Base-by-base conservation (phyloP, 2,113 vertebrate genomes). In the Picathartes gymnocephalus region DNA sequence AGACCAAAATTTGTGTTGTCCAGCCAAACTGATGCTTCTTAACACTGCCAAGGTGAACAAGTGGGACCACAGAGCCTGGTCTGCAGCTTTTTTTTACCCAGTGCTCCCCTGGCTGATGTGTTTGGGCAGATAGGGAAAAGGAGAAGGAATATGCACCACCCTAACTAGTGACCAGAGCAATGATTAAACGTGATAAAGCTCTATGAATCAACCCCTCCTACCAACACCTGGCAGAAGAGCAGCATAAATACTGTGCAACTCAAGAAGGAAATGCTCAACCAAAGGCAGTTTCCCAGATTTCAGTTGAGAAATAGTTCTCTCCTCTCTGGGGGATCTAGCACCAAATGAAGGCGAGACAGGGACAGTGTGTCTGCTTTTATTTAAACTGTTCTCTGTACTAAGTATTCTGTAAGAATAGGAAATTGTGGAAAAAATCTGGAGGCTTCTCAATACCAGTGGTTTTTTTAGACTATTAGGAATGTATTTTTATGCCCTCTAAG, bases 401-500 rank as follows among this genome's bases (percentile, higher is more conserved):
- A 65, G 27, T 51, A 58, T 91, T 86, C 42, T 54, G 30, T 65
- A 88, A 85, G 66, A 88, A 54, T 19, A 61, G 19, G 48, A 87
- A 92, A 82, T 47, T 0, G 2, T 57, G 35, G 53, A 79, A 89
- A 81, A 60, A 82, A 74, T 89, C 45, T 76, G 56, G 13, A 79
- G 54, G 30, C 11, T 82, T 91, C 70, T 92, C 42, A 72, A 17
- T 64, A 45, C 82, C 54, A 18, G 22, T 60, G 44, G 0, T 0
- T 57, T 89, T 92, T 91, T 86, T 33, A 45, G 33, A 53, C 30
- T 70, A 93, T 90, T 92, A 95, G 56, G 82, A 88, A 94, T 80
- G 47, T 50, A 76, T 90, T 90, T 90, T 37, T 70, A 57, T 60
- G 68, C 20, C 51, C 60, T 85, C 31, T 73, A 56, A 82, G 81